Evolutionary conservation across 2,888 invertebrate species (phyloP).

Genomic region (Agrilus biguttatus): DNA sequence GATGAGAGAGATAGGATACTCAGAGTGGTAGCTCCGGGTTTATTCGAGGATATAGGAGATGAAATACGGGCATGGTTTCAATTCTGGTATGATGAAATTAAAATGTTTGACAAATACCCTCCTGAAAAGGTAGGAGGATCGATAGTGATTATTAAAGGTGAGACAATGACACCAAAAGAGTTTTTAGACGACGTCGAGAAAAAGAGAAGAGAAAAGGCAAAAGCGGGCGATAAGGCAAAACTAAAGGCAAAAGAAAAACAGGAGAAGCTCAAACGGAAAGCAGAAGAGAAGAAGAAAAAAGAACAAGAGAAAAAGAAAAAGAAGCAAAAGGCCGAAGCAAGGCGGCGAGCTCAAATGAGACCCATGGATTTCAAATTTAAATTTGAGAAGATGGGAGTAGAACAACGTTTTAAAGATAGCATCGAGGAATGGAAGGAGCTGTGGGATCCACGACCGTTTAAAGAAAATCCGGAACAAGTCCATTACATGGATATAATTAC

Average conservation of each 20-base stretch:
- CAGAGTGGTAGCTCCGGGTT: slow-evolving; percentile 36
- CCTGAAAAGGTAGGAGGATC: slow-evolving; percentile 56
- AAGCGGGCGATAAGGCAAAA: slow-evolving; percentile 12
- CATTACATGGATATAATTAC: slow-evolving; percentile 50
- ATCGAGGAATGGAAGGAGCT: slow-evolving; percentile 33
- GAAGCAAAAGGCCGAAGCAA: slow-evolving; percentile 25
- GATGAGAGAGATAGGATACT: slow-evolving; percentile 38
- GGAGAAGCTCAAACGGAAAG: slow-evolving; percentile 21
- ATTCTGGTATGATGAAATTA: slow-evolving; percentile 43
- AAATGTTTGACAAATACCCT: slow-evolving; percentile 58
- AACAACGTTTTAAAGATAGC: slow-evolving; percentile 28
- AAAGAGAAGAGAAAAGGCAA: slow-evolving; percentile 19
- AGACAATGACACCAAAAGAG: slow-evolving; percentile 45
- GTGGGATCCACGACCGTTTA: slow-evolving; percentile 35
- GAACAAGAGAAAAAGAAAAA: slow-evolving; percentile 13
- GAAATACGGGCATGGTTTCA: slow-evolving; percentile 65
- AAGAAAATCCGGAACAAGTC: slow-evolving; percentile 42
- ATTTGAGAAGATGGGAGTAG: slow-evolving; percentile 23
- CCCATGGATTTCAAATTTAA: slow-evolving; percentile 12
- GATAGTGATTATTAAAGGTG: slow-evolving; percentile 40
- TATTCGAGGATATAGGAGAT: slow-evolving; percentile 61
- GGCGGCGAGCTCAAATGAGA: slow-evolving; percentile 8
- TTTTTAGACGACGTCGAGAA: slow-evolving; percentile 31
- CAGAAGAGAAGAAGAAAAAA: slow-evolving; percentile 32
- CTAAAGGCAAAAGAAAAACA: slow-evolving; percentile 13